phyloP scores from a whole-genome alignment of 2,113 vertebrate species.

The Bombycilla garrulus region DNA sequence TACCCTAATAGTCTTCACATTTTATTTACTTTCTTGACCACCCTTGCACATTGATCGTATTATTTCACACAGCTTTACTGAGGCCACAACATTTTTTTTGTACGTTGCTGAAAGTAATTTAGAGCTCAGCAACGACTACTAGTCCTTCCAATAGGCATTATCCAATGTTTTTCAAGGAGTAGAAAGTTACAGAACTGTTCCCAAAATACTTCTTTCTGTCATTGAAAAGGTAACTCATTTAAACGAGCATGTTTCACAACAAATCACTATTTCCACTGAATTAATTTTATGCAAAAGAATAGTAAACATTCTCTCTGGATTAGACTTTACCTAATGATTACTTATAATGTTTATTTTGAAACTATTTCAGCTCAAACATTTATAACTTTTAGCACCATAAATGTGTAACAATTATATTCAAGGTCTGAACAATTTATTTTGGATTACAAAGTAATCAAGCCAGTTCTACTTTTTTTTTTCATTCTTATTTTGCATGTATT shows the following conservation, averaged over 20 bases:
- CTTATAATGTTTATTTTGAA: background rate
- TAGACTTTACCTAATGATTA: background rate
- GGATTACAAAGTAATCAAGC: background rate
- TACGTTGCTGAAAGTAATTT: background rate
- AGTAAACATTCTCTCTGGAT: background rate
- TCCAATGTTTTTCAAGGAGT: background rate
- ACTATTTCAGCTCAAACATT: background rate
- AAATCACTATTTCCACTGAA: background rate
- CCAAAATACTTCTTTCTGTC: background rate
- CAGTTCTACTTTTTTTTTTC: background rate
- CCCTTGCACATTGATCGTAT: background rate
- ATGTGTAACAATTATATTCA: background rate
- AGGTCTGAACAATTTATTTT: background rate
- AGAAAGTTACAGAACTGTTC: background rate
- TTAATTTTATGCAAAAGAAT: background rate
- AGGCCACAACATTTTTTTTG: background rate
- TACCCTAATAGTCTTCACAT: background rate
- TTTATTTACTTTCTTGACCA: conserved; percentile 6
- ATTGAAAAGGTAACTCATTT: background rate
- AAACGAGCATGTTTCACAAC: background rate
- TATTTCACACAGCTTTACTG: background rate
- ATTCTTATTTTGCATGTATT: background rate
- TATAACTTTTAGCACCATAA: background rate
- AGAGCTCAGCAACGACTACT: background rate
- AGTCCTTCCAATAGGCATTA: background rate